phyloP scores from a whole-genome alignment of 2,888 invertebrate genomes.

The Yponomeuta malinellus region DNA sequence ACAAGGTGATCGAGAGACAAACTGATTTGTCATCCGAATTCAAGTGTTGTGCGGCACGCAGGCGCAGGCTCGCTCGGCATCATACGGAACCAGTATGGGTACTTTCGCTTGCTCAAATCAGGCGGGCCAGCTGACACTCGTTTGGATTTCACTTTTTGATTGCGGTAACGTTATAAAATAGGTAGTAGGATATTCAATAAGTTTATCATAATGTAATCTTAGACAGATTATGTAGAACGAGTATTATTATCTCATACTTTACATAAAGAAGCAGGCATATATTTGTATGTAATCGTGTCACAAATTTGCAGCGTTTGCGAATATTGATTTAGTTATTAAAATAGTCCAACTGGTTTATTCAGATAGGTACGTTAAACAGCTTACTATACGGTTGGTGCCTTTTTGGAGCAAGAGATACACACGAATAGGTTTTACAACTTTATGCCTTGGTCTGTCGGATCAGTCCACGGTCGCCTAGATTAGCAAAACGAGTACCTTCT shows the following conservation, averaged over 20 bases:
- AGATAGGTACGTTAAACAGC: not conserved
- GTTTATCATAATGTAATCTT: slow-evolving; percentile 6
- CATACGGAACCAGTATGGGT: slow-evolving; percentile 56
- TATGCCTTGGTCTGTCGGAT: slow-evolving; percentile 5
- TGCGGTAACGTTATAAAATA: slow-evolving; percentile 23
- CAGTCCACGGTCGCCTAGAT: slow-evolving; percentile 7
- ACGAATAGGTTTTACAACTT: slow-evolving; percentile 4
- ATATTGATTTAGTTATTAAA: slow-evolving; percentile 8
- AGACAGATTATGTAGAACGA: not conserved
- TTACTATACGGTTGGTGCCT: not conserved
- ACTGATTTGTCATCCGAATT: not conserved
- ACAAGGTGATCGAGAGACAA: not conserved
- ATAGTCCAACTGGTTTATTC: not conserved
- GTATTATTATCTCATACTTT: slow-evolving; percentile 1
- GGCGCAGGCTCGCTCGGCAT: not conserved
- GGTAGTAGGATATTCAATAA: slow-evolving; percentile 9
- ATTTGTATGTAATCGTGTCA: slow-evolving; percentile 31
- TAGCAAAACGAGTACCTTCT: not conserved
- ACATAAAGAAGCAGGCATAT: not conserved
- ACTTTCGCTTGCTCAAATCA: slow-evolving; percentile 65
- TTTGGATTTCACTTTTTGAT: slow-evolving; percentile 64
- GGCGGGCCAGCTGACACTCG: slow-evolving; percentile 46
- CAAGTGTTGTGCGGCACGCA: not conserved
- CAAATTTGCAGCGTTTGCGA: slow-evolving; percentile 40
- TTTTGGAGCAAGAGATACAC: slow-evolving; percentile 11